phyloP scores from a whole-genome alignment of 1,140 invertebrate species.

The Scaptomyza hsui region DNA sequence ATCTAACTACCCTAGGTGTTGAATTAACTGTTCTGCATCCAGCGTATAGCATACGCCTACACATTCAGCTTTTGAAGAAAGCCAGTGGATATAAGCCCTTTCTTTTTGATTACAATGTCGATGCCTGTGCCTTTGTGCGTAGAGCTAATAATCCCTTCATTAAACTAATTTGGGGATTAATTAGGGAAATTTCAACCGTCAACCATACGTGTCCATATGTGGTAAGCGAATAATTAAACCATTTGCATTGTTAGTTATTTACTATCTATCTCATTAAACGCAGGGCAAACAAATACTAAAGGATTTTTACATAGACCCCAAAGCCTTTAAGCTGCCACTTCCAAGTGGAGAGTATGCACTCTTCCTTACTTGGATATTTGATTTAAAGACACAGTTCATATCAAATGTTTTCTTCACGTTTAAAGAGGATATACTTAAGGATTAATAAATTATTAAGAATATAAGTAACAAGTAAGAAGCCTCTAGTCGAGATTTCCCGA shows the following conservation, averaged over 20 bases:
- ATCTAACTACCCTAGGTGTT: conserved; percentile 10
- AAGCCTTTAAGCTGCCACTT: not conserved
- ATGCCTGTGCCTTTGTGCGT: conserved; percentile 32
- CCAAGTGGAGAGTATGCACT: not conserved
- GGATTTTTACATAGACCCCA: no score
- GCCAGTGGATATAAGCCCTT: conserved; percentile 27
- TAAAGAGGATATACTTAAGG: no score
- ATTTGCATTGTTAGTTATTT: no score
- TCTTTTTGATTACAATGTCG: conserved; percentile 12
- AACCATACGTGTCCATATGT: conserved; percentile 41
- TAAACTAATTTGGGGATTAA: conserved; percentile 7
- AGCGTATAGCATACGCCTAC: not conserved
- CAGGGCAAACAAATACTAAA: no score
- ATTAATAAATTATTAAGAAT: no score
- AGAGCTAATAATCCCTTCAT: not conserved
- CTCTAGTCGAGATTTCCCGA: no score
- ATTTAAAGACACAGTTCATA: not conserved
- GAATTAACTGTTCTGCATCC: not conserved
- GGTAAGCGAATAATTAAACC: conserved; percentile 14
- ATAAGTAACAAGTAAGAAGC: no score
- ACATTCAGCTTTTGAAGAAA: conserved; percentile 1
- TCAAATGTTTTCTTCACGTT: not conserved
- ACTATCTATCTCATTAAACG: no score
- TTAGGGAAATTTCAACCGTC: conserved; percentile 13
- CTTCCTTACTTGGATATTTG: not conserved